Percentiles rank a stretch among this genome's conserved stretches.
phyloP scores from a whole-genome alignment of 2,113 vertebrate species.

The Australoheros scitulus region DNA sequence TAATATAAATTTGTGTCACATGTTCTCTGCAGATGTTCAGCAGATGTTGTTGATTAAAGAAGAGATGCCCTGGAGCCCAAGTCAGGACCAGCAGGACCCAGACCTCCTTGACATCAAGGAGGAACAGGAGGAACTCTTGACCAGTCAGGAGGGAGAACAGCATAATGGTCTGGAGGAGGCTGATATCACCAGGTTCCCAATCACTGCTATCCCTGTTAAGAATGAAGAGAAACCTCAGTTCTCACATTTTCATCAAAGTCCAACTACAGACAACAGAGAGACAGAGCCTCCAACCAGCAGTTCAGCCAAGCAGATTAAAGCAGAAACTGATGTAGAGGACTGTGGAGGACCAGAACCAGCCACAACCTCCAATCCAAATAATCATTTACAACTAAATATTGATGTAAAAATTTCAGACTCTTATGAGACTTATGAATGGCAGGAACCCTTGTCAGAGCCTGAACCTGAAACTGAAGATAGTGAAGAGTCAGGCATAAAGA shows the following conservation, averaged over 20 bases:
- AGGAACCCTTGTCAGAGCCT: neutral
- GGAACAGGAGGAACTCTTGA: conserved; percentile 3
- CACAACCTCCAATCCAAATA: neutral
- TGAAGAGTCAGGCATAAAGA: neutral
- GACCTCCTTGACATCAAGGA: neutral
- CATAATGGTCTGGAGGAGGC: neutral
- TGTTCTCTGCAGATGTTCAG: conserved; percentile 11
- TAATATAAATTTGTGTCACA: conserved; percentile 10
- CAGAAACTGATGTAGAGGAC: neutral
- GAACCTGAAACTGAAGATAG: neutral
- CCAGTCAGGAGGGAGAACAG: neutral
- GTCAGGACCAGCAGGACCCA: neutral
- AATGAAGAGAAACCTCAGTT: conserved; percentile 15
- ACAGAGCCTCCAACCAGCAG: neutral
- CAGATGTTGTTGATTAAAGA: conserved; percentile 1
- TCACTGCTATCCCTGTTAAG: conserved; percentile 1
- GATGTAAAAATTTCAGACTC: neutral
- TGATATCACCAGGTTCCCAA: neutral
- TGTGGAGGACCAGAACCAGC: neutral
- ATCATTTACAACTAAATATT: neutral
- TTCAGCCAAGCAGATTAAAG: neutral
- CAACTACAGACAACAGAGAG: neutral
- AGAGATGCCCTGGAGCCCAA: neutral
- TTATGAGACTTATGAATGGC: neutral
- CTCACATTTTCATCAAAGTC: neutral